Evolutionary conservation across 1,140 invertebrate species (phyloP), one percentile per base, ranked within the genome.

Genomic region (Stenopsyche tienmushanensis): DNA sequence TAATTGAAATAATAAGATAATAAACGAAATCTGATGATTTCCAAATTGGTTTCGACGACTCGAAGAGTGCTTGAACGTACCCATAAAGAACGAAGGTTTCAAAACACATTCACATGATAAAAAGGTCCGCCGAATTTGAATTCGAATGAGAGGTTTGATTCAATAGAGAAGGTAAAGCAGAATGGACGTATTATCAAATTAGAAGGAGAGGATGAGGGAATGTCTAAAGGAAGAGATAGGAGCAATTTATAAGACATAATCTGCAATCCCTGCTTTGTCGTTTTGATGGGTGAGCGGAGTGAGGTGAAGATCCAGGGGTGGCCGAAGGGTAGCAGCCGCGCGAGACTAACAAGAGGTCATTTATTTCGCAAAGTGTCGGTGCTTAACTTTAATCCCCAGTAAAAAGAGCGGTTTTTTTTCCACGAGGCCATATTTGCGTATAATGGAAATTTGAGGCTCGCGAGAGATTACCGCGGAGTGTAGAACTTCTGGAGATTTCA

Each of bases 221-320:
- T 13, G 29, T 13, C 29, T 34, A 34, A 34, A 34, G 5, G 29
- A 34, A 34, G 29, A 34, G 29, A 34, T 34, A 34, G 29, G 23
- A 58, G 62, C 49, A 69, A 69, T 69, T 69, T 69, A 69, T 69
- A 49, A 69, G 67, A 57, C 54, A 69, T 65, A 65, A 69, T 69
- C 67, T 62, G 41, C 63, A 65, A 65, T 65, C 62, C 57, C 50
- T 54, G 34, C 44, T 39, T 64, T 45, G 52, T 53, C 58, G 62
- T 44, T 47, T 21, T 21, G 53, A 34, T 26, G 47, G 39, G 17
- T n/a, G 20, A 29, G 64, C 26, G 13, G 39, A 24, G 21, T 21
- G 10, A 26, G 53, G 42, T 39, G 20, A 1, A 58, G 44, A 18
- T 7, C 2, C 57, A 21, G 8, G 45, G 10, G n/a, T 23, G 21